Base-by-base conservation (phyloP, 2,888 invertebrate genomes). In the Campaea margaritaria region DNA sequence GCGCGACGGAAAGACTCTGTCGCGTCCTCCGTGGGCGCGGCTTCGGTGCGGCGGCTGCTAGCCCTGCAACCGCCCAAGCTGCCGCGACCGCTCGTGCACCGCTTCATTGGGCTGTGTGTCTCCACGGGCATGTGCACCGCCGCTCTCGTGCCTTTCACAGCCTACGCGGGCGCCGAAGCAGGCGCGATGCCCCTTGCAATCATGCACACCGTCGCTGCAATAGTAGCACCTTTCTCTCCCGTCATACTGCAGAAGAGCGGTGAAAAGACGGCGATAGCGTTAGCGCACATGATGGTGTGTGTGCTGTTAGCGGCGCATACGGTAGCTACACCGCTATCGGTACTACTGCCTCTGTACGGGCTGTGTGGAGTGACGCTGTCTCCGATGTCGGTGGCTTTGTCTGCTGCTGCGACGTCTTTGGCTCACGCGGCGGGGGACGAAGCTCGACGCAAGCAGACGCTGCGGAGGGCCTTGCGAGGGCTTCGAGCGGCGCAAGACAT, bases 11-110 rank as follows among this genome's bases (percentile, higher is more conserved):
- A 95, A 13, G 96, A 96, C 73, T 96, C 96, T 0, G 93, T 95
- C 53, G 94, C 95, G 27, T 96, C 96, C 48, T 96, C 96, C 0
- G 95, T 96, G 31, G 96, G 96, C 0, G 96, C 96, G 0, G 95
- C 95, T 0, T 96, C 96, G 0, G 96, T 96, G 10, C 93, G 96
- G 3, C 93, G 96, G 0, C 90, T 97, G 12, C 93, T 96, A 52
- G 94, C 95, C 0, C 72, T 89, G 38, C 90, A 84, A 34, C 91
- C 92, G 0, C 75, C 89, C 79, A 76, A 93, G 86, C 65, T 94
- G 81, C 93, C 94, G 79, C 74, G 91, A 81, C 75, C 93, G 68
- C 63, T 93, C 73, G 83, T 93, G 80, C 73, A 78, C 85, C 83
- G 87, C 68, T 88, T 95, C 78, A 80, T 93, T 39, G 81, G 94